These are phyloP conservation scores for Lithobates pipiens DNA, from an alignment of 2,797 vertebrate species.

Conservation along the genomic window DNA sequence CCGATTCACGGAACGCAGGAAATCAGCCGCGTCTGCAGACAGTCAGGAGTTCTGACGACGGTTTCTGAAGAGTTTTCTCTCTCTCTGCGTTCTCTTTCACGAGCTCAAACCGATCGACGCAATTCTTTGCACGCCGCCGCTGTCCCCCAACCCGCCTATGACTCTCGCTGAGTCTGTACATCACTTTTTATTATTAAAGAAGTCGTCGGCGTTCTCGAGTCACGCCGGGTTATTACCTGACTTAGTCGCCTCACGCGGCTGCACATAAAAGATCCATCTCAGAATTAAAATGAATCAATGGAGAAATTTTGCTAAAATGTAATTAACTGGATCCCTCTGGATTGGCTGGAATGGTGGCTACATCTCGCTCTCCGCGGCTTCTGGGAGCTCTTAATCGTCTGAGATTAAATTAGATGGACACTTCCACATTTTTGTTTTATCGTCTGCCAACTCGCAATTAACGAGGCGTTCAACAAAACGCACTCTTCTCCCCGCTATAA, in stretches of 20 bases:
- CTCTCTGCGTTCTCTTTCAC: too few species aligned
- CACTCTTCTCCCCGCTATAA: slow-evolving; percentile 69
- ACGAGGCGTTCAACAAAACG: slow-evolving; percentile 75
- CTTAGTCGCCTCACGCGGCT: neutral
- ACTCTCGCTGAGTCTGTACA: too few species aligned
- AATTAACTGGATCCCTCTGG: slow-evolving; percentile 66
- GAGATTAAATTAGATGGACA: slow-evolving; percentile 74
- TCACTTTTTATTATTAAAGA: too few species aligned
- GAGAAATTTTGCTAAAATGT: slow-evolving; percentile 58
- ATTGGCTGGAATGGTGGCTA: slow-evolving; percentile 65
- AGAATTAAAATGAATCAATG: slow-evolving; percentile 11
- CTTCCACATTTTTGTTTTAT: slow-evolving; percentile 73
- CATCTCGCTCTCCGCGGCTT: slow-evolving; percentile 67
- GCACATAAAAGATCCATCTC: slow-evolving; percentile 20
- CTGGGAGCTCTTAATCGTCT: slow-evolving; percentile 67
- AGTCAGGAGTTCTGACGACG: too few species aligned
- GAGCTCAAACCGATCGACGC: too few species aligned
- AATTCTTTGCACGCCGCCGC: too few species aligned
- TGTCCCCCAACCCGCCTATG: too few species aligned
- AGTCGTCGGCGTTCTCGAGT: neutral
- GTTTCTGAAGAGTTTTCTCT: too few species aligned
- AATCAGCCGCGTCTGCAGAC: too few species aligned
- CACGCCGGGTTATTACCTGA: neutral
- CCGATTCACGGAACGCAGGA: too few species aligned
- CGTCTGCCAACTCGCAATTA: slow-evolving; percentile 76